Evolutionary conservation across 2,113 vertebrate species (phyloP).

Genomic region (Cyrtonyx montezumae): DNA sequence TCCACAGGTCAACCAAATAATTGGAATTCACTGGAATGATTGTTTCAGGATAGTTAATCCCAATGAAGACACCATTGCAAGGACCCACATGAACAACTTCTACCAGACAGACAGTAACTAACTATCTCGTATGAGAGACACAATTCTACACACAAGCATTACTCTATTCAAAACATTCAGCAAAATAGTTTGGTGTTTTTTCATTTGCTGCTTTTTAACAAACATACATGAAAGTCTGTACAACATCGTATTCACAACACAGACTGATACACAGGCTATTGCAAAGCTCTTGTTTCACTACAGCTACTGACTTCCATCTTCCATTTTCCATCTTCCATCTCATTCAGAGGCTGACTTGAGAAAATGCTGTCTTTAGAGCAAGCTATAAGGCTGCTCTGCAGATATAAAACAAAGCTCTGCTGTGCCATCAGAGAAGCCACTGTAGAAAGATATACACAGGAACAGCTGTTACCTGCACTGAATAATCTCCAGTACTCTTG

Average conservation of each 20-base stretch:
- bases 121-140: neutral
- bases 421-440: neutral
- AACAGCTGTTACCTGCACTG: neutral
- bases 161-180: neutral
- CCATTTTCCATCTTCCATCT: neutral
- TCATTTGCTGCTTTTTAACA: neutral
- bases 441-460: neutral
- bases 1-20: neutral
- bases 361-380: neutral
- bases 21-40: neutral
- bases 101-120: accelerated
- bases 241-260: neutral
- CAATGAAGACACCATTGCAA: neutral
- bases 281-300: neutral
- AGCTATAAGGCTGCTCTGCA: neutral
- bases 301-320: neutral
- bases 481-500: neutral
- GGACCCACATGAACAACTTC: neutral
- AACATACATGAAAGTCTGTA: neutral
- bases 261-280: neutral
- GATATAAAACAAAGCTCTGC: neutral
- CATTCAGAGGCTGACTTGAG: neutral
- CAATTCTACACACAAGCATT: neutral
- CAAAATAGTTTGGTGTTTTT: accelerated
- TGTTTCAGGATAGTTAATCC: neutral